phyloP scores from a whole-genome alignment of 2,113 vertebrate genomes.

The Tragulus kanchil region DNA sequence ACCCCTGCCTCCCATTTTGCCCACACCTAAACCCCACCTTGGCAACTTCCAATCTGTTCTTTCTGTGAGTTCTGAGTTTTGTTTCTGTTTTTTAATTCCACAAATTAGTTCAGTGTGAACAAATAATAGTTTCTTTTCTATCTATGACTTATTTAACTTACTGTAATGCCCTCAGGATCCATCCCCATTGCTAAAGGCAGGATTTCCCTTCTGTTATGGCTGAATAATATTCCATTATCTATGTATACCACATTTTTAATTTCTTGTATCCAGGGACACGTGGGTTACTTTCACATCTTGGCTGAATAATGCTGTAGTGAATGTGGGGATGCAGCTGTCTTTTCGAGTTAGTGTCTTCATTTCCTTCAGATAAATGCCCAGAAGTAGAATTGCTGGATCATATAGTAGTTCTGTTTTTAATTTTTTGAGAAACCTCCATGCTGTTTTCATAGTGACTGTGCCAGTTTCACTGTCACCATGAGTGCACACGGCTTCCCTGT shows the following conservation, averaged over 20 bases:
- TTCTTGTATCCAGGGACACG: background rate
- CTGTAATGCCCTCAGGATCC: background rate
- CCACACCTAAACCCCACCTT: background rate
- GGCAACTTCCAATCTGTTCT: background rate
- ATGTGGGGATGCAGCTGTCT: background rate
- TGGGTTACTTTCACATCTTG: background rate
- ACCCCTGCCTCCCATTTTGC: background rate
- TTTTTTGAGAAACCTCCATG: background rate
- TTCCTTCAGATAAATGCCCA: background rate
- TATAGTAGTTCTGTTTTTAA: background rate
- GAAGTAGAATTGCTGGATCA: background rate
- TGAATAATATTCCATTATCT: background rate
- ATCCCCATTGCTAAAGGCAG: background rate
- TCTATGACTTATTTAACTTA: background rate
- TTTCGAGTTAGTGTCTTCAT: background rate
- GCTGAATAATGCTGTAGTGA: background rate
- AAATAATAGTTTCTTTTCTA: background rate
- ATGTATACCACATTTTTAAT: background rate
- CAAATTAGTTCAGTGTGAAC: background rate
- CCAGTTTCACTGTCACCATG: background rate
- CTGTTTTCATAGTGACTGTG: background rate
- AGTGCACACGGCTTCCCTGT: background rate
- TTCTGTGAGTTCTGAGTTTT: background rate
- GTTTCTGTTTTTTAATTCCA: background rate
- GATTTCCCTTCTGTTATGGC: background rate